Evolutionary conservation across 2,113 vertebrate genomes (phyloP), one percentile per base, ranked within the genome.

Genomic region (Psittacula cyanocephala): DNA sequence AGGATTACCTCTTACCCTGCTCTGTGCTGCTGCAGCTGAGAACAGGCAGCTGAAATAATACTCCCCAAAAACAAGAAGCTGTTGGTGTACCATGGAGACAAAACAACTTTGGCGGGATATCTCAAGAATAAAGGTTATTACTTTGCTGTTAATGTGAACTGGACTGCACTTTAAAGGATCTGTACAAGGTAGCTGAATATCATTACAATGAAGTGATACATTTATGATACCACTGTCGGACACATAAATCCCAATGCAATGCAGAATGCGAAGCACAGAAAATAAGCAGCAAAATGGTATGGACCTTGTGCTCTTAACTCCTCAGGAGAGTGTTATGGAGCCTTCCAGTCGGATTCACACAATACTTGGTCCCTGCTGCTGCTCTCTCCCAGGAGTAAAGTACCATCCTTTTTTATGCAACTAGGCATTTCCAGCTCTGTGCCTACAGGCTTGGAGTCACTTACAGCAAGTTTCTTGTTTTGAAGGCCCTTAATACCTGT

Each of bases 21-120:
- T 83, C 65, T 67, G 13, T 64, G 33, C 50, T 91, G 57, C 44
- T 81, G 39, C 71, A 77, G 60, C 43, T 84, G 50, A 87, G 72
- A 78, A 93, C 81, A 93, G 39, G 31, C 69, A 91, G 74, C 57
- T 96, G 88, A 87, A 91, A 81, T 29, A 88, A 67, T 64, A 41
- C 37, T 76, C 43, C 23, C 24, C 68, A 72, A 81, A 92, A 47
- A 81, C 50, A 86, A 41, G 63, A 93, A 74, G 14, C 28, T 81
- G 60, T 78, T 50, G 29, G n/a, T 2, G 0, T 39, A 44, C 29
- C 55, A 41, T 7, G 29, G 35, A 93, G 50, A 72, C 20, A 8
- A 81, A 93, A 82, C 39, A 59, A 78, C 35, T 81, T 80, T 49
- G 17, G 8, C 13, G 49, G 37, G 28, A 22, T 87, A 72, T 64